Evolutionary conservation across 2,888 invertebrate species (phyloP), one percentile per base, ranked within the genome.

Genomic region (Megalurothrips usitatus): DNA sequence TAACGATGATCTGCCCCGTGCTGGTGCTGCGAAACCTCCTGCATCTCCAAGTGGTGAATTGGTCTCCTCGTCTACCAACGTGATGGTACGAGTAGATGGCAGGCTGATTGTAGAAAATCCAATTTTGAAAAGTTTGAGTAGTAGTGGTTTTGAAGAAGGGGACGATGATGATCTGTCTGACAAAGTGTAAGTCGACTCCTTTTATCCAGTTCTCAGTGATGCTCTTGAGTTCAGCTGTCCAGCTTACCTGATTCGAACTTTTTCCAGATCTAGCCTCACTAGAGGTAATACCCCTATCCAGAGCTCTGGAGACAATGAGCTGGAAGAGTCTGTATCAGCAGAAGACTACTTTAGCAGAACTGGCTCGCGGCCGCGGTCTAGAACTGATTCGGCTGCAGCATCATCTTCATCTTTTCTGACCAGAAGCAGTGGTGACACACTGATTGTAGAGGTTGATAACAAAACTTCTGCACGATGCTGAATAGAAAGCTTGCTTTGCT

Each of bases 311-410:
- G 63, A 75, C 68, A 80, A 79, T 52, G 88, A 87, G 19, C 83
- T 88, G 2, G 92, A 92, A 83, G 87, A 91, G 19, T 90, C 91
- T 81, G 91, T 91, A 0, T 88, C 91, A 0, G 92, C 92, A 0
- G 92, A 92, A 84, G 92, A 93, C 82, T 92, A 92, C 84, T 92
- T 92, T 83, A 90, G 89, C 12, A 75, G 68, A 10, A 75, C 26
- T 26, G 68, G 68, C 12, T 75, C 68, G 4, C 68, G 68, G 23
- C 68, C 68, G 1, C 23, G 68, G 12, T 75, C 68, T 1, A 23
- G 68, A 26, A 26, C 68, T 1, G 68, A 75, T 75, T 26, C 68
- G 3, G 9, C 68, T 12, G 26, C 26, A 23, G 26, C 26, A 10
- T 75, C 68, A 26, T 26, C 68, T 75, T 75, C 68, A 23, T 75